Conservation (phyloP, 2,888 invertebrate species). For the Acrobasis repandana region DNA sequence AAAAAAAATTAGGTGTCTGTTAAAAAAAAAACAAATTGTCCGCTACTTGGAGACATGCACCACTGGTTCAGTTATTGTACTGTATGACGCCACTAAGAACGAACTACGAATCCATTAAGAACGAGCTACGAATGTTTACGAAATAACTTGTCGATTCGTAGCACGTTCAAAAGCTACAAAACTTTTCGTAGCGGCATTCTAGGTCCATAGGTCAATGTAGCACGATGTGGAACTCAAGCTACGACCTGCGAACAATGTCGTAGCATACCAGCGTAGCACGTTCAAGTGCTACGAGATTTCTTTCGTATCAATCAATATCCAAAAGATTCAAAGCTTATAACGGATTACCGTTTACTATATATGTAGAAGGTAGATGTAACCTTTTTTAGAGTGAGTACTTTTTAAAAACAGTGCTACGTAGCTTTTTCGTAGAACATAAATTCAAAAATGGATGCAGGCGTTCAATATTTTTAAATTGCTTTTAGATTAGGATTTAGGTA, state of each 20-base stretch:
- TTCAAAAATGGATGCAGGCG: neutral
- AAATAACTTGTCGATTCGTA: neutral
- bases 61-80: no score
- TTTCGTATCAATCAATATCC: neutral
- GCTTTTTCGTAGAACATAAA: neutral
- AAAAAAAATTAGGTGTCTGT: no score
- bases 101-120: no score
- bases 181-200: no score
- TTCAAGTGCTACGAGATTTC: neutral
- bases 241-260: neutral
- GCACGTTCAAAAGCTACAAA: neutral
- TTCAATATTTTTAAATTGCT: no score
- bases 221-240: neutral
- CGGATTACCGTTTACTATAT: no score
- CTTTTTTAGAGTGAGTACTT: no score
- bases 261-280: neutral
- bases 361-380: no score
- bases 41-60: no score
- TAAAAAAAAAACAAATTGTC: no score
- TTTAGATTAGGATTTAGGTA: no score
- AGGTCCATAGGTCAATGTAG: neutral
- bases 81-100: no score
- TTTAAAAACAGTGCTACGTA: neutral
- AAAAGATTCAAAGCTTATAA: neutral
- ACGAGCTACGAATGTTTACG: neutral